A percentile compares a stretch with the other conserved stretches of the same genome.
Conservation (phyloP, 2,888 invertebrate species). For the Mystacides longicornis region DNA sequence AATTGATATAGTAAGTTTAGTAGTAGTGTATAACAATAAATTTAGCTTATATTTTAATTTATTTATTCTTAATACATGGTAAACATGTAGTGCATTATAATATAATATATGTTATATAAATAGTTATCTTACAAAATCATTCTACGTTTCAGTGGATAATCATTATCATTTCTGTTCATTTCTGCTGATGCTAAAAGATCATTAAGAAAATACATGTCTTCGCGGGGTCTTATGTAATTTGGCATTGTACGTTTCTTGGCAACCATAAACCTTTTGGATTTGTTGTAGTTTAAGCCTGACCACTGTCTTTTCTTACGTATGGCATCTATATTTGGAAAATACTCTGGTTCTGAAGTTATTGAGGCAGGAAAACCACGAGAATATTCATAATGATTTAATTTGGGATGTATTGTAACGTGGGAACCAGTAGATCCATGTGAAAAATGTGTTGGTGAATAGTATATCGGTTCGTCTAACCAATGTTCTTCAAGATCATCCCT, state of each 20-base stretch:
- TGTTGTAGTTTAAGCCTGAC: conserved; percentile 27
- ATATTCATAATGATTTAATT: conserved; percentile 42
- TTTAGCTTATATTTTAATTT: too few species aligned
- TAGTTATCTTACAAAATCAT: conserved; percentile 47
- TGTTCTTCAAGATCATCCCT: conserved; percentile 48
- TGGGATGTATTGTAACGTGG: conserved; percentile 39
- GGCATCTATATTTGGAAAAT: conserved; percentile 43
- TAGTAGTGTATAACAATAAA: too few species aligned
- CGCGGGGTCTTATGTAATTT: conserved; percentile 39
- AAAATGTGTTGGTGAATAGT: conserved; percentile 41
- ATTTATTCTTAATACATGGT: too few species aligned
- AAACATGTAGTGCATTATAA: too few species aligned
- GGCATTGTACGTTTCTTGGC: conserved; percentile 46
- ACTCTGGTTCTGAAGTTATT: conserved; percentile 40
- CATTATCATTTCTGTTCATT: conserved; percentile 44
- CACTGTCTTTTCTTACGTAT: conserved; percentile 45
- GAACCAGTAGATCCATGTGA: conserved; percentile 29
- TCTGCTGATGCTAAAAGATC: conserved; percentile 49
- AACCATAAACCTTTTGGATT: conserved; percentile 54
- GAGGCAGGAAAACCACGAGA: conserved; percentile 39
- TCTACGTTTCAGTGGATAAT: conserved; percentile 52
- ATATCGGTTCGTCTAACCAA: conserved; percentile 53
- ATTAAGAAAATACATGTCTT: conserved; percentile 53
- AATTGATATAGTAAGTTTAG: too few species aligned
- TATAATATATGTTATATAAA: too few species aligned